phyloP scores from a whole-genome alignment of 2,888 invertebrate species.

The Zelleria hepariella region DNA sequence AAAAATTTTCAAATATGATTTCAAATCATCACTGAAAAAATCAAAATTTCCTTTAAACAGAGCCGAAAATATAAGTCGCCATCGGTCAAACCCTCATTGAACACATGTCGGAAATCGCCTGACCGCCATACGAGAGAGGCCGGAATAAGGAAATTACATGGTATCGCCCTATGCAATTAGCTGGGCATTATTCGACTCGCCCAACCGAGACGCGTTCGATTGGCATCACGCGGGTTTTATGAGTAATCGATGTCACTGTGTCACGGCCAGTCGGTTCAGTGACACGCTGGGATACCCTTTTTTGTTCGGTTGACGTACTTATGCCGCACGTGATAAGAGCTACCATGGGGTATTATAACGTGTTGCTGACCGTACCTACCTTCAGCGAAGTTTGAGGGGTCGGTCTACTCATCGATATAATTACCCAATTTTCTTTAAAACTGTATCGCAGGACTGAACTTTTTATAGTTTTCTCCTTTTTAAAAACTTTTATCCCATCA shows the following conservation, averaged over 20 bases:
- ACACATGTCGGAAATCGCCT: constrained; percentile 38
- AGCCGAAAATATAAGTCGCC: neutral
- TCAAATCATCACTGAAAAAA: no score
- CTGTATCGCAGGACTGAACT: no score
- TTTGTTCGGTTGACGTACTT: neutral
- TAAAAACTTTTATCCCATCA: no score
- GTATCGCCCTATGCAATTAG: constrained; percentile 1
- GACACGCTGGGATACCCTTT: neutral
- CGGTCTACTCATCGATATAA: no score
- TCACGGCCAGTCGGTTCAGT: neutral
- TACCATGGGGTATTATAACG: no score
- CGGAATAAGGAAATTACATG: constrained; percentile 46
- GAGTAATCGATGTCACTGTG: neutral
- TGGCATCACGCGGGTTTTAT: neutral
- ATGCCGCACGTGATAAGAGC: neutral
- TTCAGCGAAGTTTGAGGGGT: no score
- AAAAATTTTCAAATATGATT: no score
- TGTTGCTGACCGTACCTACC: no score
- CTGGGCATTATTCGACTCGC: neutral
- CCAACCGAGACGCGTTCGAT: neutral
- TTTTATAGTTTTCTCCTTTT: no score
- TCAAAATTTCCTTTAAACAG: neutral
- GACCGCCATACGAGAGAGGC: constrained; percentile 27
- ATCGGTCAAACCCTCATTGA: constrained; percentile 5
- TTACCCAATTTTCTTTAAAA: no score